phyloP scores from a whole-genome alignment of 2,797 vertebrate genomes.

The Premnoplex brunnescens region DNA sequence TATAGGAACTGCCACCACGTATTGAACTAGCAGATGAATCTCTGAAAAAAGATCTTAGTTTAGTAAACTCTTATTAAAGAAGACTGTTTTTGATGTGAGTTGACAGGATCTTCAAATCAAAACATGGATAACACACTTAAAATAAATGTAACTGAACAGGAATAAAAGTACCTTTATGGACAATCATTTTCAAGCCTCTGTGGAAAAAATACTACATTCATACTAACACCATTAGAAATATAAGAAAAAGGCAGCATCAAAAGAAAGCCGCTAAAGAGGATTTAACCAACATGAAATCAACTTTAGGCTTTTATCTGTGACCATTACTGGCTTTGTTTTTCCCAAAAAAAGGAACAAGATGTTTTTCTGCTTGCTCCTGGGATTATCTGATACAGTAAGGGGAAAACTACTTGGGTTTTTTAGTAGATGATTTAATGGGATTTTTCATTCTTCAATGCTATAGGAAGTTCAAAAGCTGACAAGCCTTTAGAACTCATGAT shows the following conservation, averaged over 20 bases:
- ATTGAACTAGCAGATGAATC: slow-evolving; percentile 88
- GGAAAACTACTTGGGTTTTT: neutral
- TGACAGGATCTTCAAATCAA: neutral
- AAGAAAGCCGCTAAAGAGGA: neutral
- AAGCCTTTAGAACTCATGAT: neutral
- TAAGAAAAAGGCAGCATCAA: neutral
- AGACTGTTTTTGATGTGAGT: neutral
- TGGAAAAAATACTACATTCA: neutral
- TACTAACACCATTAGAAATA: neutral
- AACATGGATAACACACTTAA: neutral
- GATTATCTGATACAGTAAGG: neutral
- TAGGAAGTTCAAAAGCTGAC: neutral
- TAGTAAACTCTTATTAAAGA: neutral
- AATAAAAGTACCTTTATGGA: neutral
- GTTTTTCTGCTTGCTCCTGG: neutral
- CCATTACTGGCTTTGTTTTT: neutral
- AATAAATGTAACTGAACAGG: neutral
- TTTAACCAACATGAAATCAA: neutral
- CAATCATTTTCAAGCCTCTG: neutral
- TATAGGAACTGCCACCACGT: slow-evolving; percentile 93
- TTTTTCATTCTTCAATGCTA: neutral
- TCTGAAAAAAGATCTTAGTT: slow-evolving; percentile 75
- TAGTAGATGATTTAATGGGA: neutral
- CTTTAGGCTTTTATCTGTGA: neutral
- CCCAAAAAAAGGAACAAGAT: neutral